A percentile compares a stretch with the other conserved stretches of the same genome.
Conservation (phyloP, 2,888 invertebrate genomes). For the Ypsolopha sequella region DNA sequence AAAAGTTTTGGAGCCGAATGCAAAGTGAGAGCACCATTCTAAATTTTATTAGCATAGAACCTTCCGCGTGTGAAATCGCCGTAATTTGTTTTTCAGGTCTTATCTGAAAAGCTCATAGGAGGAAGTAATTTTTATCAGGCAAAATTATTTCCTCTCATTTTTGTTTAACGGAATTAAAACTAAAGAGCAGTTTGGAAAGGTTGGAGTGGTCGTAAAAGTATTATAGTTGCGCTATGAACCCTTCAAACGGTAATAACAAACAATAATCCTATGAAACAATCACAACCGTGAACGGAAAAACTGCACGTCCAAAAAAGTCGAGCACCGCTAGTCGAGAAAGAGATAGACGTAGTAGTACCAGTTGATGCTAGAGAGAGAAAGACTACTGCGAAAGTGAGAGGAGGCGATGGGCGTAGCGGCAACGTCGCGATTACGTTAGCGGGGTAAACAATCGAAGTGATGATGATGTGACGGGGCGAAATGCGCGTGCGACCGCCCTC, state of each 20-base stretch:
- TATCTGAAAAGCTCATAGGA: too few species aligned
- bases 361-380: conserved; percentile 19
- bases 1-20: not conserved
- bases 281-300: conserved; percentile 53
- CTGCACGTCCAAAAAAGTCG: conserved; percentile 63
- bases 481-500: conserved; percentile 48
- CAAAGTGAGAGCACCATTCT: not conserved
- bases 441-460: conserved; percentile 59
- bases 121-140: too few species aligned
- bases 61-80: not conserved
- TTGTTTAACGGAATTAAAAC: too few species aligned
- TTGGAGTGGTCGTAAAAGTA: not conserved
- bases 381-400: conserved; percentile 64
- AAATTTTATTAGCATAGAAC: not conserved
- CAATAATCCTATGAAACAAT: conserved; percentile 45
- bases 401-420: conserved; percentile 55
- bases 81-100: too few species aligned
- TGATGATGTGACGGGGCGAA: conserved; percentile 41
- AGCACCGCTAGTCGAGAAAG: conserved; percentile 60
- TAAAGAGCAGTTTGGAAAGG: too few species aligned
- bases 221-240: not conserved
- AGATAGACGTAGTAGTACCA: conserved; percentile 24
- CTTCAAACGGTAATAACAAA: conserved; percentile 20
- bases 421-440: conserved; percentile 60
- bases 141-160: too few species aligned